Percentiles rank a stretch among this genome's conserved stretches.
Conservation (phyloP, 2,888 invertebrate species). For the Xanthorhoe designata region DNA sequence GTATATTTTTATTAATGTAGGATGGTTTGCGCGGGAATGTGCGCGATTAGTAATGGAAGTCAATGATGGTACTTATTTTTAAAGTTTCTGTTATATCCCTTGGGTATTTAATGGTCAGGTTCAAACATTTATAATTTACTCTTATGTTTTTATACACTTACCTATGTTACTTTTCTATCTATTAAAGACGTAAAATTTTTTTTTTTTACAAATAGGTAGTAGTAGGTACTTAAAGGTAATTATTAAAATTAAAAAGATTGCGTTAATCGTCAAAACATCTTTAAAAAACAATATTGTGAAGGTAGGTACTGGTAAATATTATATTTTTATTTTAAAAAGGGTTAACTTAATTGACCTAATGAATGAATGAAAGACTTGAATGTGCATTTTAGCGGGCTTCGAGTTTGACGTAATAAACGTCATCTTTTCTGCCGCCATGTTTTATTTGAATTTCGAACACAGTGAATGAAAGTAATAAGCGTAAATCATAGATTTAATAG, state of each 20-base stretch:
- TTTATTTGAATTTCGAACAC: slow-evolving; percentile 11
- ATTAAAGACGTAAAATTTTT: no score
- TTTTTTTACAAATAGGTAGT: no score
- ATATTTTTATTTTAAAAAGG: no score
- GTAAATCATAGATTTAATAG: slow-evolving; percentile 6
- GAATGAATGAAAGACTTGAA: not conserved
- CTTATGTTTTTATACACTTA: no score
- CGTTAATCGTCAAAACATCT: not conserved
- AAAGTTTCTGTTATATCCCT: not conserved
- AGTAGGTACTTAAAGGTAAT: no score
- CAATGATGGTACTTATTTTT: not conserved
- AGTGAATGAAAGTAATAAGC: not conserved
- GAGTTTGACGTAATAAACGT: slow-evolving; percentile 7
- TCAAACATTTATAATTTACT: no score
- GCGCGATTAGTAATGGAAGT: slow-evolving; percentile 2
- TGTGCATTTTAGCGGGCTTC: slow-evolving; percentile 2
- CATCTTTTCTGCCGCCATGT: slow-evolving; percentile 11
- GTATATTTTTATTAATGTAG: slow-evolving; percentile 19
- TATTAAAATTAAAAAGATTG: no score
- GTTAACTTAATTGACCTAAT: not conserved
- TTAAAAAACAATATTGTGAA: no score
- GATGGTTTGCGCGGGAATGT: not conserved
- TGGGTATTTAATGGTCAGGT: not conserved
- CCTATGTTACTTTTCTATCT: no score
- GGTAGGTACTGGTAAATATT: no score